Conservation (phyloP, 2,797 vertebrate genomes). For the Xenops minutus region DNA sequence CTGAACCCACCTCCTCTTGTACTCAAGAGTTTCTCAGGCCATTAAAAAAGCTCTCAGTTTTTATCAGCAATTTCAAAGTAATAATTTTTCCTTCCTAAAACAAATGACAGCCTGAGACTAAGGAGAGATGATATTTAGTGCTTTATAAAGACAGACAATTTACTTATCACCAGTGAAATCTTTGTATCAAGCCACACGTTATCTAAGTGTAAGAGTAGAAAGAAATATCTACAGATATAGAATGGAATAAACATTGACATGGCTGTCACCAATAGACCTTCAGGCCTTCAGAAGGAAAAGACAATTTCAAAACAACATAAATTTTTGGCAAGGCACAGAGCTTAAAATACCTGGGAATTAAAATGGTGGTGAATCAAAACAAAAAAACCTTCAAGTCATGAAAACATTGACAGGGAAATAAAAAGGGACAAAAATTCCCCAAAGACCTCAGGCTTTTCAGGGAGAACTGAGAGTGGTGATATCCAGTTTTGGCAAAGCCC, state of each 20-base stretch:
- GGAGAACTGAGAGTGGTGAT: background rate
- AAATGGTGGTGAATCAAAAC: background rate
- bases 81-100: background rate
- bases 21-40: background rate
- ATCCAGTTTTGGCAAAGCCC: background rate
- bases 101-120: background rate
- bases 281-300: background rate
- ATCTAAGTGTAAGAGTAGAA: background rate
- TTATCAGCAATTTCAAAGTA: background rate
- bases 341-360: background rate
- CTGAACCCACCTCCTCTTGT: background rate
- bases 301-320: background rate
- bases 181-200: background rate
- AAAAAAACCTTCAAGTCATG: background rate
- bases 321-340: background rate
- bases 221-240: background rate
- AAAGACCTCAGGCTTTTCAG: background rate
- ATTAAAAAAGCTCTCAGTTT: background rate
- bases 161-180: background rate
- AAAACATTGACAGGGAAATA: background rate
- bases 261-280: background rate
- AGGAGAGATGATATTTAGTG: background rate
- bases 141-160: background rate
- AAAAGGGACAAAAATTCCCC: background rate
- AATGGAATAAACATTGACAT: background rate